Evolutionary conservation across 2,888 invertebrate species (phyloP), one percentile per base, ranked within the genome.

Genomic region (Neoascia interrupta): DNA sequence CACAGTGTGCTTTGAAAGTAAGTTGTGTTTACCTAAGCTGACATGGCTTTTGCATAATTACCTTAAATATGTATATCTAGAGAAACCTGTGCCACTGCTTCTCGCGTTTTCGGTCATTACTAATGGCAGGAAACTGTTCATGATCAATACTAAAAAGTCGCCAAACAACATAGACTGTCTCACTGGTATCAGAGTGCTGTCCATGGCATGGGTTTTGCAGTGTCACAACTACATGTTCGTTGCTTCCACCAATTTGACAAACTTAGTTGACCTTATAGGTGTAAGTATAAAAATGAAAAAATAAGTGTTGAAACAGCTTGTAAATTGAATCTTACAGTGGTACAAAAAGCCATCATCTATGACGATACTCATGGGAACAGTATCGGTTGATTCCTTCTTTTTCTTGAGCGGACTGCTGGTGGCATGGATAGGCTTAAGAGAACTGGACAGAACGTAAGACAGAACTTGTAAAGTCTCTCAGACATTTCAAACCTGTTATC

Each of bases 341-440:
- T 23, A 84, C 6, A 63, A 85, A 70, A 84, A 85, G 0, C 85
- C 86, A 0, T 87, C 83, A 61, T 85, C 88, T 1, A 86, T 87
- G 86, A 80, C 87, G 21, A 83, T 87, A 1, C 81, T 88, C 84
- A 80, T 90, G 84, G 91, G 88, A 82, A 80, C 90, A 0, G 86
- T 92, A 2, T 90, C 91, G 0, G 92, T 92, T 0, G 93, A 93
- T 74, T 91, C 92, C 0, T 93, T 93, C 84, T 92, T 93, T 82
- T 85, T 91, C 19, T 84, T 93, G 76, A 92, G 92, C 81, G 92
- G 93, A 3, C 84, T 93, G 34, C 85, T 93, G 0, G 89, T 90
- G 53, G 89, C 91, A 51, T 85, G 87, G 85, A 84, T 85, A 11
- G 84, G 85, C 1, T 86, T 88, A 63, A 86, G 85, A 2, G 86